Percentiles rank a stretch among this genome's conserved stretches.
Conservation (phyloP, 2,113 vertebrate species). For the Callionymus lyra region DNA sequence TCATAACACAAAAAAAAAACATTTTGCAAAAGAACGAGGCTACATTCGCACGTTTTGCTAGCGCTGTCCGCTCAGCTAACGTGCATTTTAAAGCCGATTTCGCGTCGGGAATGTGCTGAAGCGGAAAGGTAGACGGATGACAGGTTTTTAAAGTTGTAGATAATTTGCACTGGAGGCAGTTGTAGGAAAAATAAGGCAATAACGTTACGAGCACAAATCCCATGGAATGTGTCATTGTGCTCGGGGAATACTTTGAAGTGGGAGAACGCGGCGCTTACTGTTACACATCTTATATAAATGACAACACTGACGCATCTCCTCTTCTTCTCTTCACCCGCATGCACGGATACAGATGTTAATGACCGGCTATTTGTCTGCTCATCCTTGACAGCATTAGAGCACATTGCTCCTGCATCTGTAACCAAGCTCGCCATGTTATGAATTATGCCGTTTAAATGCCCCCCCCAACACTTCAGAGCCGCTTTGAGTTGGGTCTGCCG, state of each 20-base stretch:
- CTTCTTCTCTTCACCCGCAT: background rate
- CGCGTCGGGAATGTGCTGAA: constrained; percentile 30
- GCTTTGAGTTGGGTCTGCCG: constrained; percentile 44
- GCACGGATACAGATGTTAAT: constrained; percentile 38
- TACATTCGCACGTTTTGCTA: too few species aligned
- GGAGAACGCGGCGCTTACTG: constrained; percentile 30
- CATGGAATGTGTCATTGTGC: constrained; percentile 27
- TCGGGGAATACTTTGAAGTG: constrained; percentile 44
- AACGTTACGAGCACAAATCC: constrained; percentile 43
- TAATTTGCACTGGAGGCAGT: constrained; percentile 42
- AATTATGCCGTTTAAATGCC: constrained; percentile 55
- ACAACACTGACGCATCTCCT: constrained; percentile 24
- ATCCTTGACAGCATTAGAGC: constrained; percentile 49
- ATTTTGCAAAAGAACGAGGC: too few species aligned
- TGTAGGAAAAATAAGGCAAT: constrained; percentile 32
- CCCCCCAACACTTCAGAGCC: constrained; percentile 33
- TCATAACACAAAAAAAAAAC: too few species aligned
- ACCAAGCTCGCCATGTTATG: constrained; percentile 33
- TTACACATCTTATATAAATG: constrained; percentile 42
- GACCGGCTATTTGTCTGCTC: constrained; percentile 44
- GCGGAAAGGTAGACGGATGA: constrained; percentile 22
- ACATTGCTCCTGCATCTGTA: constrained; percentile 42
- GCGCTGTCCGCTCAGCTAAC: too few species aligned
- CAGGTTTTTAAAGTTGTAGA: constrained; percentile 39
- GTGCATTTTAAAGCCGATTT: too few species aligned